phyloP scores from a whole-genome alignment of 1,140 invertebrate species.

The Maniola jurtina region DNA sequence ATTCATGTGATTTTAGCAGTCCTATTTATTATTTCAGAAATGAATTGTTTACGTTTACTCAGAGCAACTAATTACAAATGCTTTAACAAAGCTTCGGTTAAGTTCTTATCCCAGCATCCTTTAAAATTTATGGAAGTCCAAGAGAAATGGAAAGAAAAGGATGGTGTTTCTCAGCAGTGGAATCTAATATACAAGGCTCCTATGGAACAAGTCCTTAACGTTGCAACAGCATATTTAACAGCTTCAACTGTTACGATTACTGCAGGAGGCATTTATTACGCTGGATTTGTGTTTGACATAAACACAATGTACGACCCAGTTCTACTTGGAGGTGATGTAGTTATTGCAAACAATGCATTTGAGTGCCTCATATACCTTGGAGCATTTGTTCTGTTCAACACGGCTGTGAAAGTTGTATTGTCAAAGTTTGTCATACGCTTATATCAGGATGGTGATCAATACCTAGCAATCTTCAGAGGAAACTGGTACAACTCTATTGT shows the following conservation, averaged over 20 bases:
- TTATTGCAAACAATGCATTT: constrained; percentile 57
- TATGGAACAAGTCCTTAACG: constrained; percentile 57
- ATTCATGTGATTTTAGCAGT: too few species aligned
- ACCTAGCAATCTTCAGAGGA: constrained; percentile 65
- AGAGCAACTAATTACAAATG: constrained; percentile 29
- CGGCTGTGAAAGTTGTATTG: constrained; percentile 55
- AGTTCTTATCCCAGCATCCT: constrained; percentile 52
- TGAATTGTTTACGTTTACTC: constrained; percentile 51
- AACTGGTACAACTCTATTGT: constrained; percentile 52
- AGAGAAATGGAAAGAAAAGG: constrained; percentile 52
- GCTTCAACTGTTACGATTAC: constrained; percentile 48
- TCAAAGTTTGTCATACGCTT: constrained; percentile 65
- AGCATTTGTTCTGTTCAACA: constrained; percentile 57
- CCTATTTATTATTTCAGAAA: constrained; percentile 8
- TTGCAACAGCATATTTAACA: constrained; percentile 53
- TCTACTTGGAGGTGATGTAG: constrained; percentile 54
- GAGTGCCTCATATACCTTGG: constrained; percentile 61
- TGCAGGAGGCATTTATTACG: constrained; percentile 49
- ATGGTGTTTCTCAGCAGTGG: constrained; percentile 56
- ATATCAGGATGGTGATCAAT: constrained; percentile 65
- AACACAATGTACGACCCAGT: constrained; percentile 51
- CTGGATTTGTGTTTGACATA: constrained; percentile 48
- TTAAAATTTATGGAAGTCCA: constrained; percentile 59
- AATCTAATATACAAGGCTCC: constrained; percentile 70
- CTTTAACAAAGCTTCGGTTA: constrained; percentile 35